These are phyloP conservation scores for Notolepis coatsorum DNA, from an alignment of 2,797 vertebrate genomes.

Conservation along the genomic window DNA sequence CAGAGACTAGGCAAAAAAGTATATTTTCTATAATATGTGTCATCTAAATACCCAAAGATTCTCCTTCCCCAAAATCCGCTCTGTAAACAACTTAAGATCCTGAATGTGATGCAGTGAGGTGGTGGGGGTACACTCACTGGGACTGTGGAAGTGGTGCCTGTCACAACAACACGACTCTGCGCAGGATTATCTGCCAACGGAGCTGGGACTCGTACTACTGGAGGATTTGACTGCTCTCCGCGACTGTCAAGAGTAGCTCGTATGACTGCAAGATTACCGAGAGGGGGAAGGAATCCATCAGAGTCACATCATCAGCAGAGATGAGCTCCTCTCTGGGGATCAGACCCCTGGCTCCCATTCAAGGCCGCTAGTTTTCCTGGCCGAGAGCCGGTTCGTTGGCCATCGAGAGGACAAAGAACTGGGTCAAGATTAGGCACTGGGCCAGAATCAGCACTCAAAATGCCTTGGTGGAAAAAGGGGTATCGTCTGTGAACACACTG, in stretches of 20 bases:
- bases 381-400: too few species aligned
- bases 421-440: too few species aligned
- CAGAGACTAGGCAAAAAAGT: too few species aligned
- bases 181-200: slow-evolving; percentile 1
- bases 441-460: too few species aligned
- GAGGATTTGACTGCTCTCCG: slow-evolving; percentile 38
- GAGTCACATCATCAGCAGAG: slow-evolving; percentile 57
- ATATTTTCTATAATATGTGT: too few species aligned
- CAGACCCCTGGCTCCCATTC: slow-evolving; percentile 55
- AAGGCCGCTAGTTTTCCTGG: too few species aligned
- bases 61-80: background rate
- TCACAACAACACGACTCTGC: slow-evolving; percentile 3
- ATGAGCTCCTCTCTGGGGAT: slow-evolving; percentile 54
- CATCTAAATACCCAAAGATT: slow-evolving; percentile 35
- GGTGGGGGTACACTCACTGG: background rate
- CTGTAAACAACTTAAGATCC: slow-evolving; percentile 4
- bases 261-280: slow-evolving; percentile 48
- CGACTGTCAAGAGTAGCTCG: slow-evolving; percentile 35
- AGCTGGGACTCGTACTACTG: slow-evolving; percentile 26
- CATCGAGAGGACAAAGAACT: too few species aligned
- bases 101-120: slow-evolving; percentile 3
- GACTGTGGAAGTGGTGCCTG: background rate
- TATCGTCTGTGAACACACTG: slow-evolving; percentile 38
- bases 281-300: slow-evolving; percentile 56
- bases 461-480: too few species aligned